A percentile compares a stretch with the other conserved stretches of the same genome.
phyloP scores from a whole-genome alignment of 2,888 invertebrate species.

The Phorcus lineatus region DNA sequence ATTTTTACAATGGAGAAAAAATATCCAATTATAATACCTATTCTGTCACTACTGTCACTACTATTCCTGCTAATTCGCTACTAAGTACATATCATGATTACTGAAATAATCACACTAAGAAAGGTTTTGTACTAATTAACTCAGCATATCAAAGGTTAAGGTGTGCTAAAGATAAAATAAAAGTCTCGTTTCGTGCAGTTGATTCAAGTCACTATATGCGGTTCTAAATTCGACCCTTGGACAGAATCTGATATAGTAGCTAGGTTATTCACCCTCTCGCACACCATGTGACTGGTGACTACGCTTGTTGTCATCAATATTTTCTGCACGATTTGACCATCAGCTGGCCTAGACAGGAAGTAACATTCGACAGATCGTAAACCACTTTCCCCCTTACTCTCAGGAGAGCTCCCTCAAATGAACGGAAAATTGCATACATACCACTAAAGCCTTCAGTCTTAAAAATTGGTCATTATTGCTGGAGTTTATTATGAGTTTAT shows the following conservation, averaged over 20 bases:
- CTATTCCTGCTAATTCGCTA: no score
- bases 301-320: neutral
- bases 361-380: slow-evolving; percentile 9
- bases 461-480: slow-evolving; percentile 10
- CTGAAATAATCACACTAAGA: no score
- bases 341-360: slow-evolving; percentile 18
- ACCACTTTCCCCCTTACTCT: slow-evolving; percentile 7
- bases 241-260: neutral
- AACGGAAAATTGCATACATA: slow-evolving; percentile 13
- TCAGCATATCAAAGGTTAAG: no score
- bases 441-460: neutral
- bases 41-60: no score
- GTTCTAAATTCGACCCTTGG: neutral
- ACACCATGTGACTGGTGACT: neutral
- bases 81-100: no score
- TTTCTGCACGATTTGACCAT: neutral
- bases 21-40: no score
- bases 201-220: no score
- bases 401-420: neutral
- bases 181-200: no score
- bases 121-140: no score
- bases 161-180: no score
- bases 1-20: no score
- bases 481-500: slow-evolving; percentile 2
- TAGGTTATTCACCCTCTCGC: neutral